A percentile compares a stretch with the other conserved stretches of the same genome.
Evolutionary conservation across 2,797 vertebrate species (phyloP).

Genomic region (Phaenicophaeus curvirostris): DNA sequence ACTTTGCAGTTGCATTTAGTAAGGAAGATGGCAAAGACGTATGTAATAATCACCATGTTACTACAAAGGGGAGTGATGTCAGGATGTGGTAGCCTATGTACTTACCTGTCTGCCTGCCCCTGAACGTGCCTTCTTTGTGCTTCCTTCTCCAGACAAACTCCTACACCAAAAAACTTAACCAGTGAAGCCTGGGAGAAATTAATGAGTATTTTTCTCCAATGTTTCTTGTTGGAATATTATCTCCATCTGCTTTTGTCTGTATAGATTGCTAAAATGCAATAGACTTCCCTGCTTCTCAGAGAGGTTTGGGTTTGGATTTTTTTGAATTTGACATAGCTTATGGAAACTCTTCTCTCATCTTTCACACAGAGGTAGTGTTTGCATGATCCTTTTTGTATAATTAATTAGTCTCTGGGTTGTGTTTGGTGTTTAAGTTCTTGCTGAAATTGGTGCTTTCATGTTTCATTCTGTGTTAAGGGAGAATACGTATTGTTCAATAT

Average conservation of each 20-base stretch:
- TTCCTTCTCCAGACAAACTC: background rate
- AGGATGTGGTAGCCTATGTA: background rate
- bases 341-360: background rate
- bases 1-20: background rate
- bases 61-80: background rate
- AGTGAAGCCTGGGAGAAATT: background rate
- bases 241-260: background rate
- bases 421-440: background rate
- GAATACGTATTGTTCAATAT: conserved; percentile 1
- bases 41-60: accelerated
- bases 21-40: accelerated
- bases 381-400: background rate
- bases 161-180: background rate
- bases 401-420: conserved; percentile 4
- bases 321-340: background rate
- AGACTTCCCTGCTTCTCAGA: background rate
- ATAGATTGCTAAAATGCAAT: background rate
- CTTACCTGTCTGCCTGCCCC: background rate
- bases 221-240: background rate
- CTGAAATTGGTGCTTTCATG: conserved; percentile 2
- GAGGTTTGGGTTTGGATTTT: background rate
- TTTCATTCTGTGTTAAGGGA: conserved; percentile 3
- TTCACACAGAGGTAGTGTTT: background rate
- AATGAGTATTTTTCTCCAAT: background rate
- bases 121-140: background rate